These are phyloP conservation scores for Phyto melanocephala DNA, from an alignment of 2,888 invertebrate genomes.

Conservation along the genomic window DNA sequence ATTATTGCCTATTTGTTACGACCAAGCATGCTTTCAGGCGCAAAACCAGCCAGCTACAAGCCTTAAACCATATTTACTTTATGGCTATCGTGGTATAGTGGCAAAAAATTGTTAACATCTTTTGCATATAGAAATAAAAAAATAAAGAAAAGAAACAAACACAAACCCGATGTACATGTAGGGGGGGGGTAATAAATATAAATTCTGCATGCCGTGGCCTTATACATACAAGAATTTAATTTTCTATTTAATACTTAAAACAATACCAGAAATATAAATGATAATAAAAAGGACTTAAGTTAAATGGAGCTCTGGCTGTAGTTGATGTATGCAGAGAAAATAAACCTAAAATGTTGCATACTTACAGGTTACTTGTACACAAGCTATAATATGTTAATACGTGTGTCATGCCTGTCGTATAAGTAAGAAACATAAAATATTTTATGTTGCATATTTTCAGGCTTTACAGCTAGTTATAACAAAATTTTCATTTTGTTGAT, in stretches of 20 bases:
- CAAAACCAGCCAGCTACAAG: background rate
- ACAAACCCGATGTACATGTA: too few species aligned
- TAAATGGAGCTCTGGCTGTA: constrained; percentile 11
- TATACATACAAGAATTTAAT: too few species aligned
- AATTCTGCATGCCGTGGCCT: too few species aligned
- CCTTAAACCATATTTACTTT: constrained; percentile 35
- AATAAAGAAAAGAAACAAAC: too few species aligned
- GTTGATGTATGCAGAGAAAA: constrained; percentile 1
- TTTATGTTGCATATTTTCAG: constrained; percentile 29
- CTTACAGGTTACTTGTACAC: constrained; percentile 28
- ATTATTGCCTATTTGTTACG: background rate
- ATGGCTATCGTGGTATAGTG: background rate
- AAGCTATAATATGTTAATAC: background rate
- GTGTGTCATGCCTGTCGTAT: too few species aligned
- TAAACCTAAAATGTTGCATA: constrained; percentile 28
- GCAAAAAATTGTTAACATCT: constrained; percentile 39
- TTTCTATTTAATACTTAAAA: constrained; percentile 12
- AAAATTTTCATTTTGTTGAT: background rate
- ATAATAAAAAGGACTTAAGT: constrained; percentile 1
- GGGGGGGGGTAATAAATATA: too few species aligned
- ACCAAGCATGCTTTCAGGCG: constrained; percentile 18
- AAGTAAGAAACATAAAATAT: background rate
- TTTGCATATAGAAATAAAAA: constrained; percentile 12
- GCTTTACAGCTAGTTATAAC: background rate
- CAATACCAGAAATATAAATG: constrained; percentile 1